These are phyloP conservation scores for Heliothis subflexa DNA, from an alignment of 1,140 invertebrate genomes.

Conservation along the genomic window DNA sequence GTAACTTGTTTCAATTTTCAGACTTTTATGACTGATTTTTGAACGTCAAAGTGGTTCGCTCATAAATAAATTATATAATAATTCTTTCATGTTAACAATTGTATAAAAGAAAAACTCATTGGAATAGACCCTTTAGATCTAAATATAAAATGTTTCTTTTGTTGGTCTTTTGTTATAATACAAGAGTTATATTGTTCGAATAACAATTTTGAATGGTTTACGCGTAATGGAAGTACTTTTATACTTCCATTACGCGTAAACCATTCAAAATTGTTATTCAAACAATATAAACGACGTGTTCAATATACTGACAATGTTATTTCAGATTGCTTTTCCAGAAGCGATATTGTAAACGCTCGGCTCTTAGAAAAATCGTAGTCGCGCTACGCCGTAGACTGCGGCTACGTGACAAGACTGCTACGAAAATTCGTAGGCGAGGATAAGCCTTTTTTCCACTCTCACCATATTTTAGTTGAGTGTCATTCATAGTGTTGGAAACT, in stretches of 20 bases:
- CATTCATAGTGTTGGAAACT: not conserved
- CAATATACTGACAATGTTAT: conserved; percentile 5
- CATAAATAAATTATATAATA: too few species aligned
- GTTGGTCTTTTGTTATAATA: too few species aligned
- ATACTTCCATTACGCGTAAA: not conserved
- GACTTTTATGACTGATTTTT: too few species aligned
- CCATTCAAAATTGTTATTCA: not conserved
- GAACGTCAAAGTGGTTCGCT: too few species aligned
- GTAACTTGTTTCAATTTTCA: too few species aligned
- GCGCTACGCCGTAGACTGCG: conserved; percentile 12
- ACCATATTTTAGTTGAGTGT: conserved; percentile 4
- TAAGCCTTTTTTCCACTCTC: not conserved
- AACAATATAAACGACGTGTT: not conserved
- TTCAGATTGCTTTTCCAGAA: conserved; percentile 10
- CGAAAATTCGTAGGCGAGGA: conserved; percentile 17
- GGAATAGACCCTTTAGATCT: too few species aligned
- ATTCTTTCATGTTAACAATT: too few species aligned
- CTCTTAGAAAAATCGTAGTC: conserved; percentile 3
- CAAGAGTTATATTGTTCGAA: not conserved
- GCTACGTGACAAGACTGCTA: conserved; percentile 29
- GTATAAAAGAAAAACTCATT: too few species aligned
- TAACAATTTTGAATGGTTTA: not conserved
- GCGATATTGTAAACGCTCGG: not conserved
- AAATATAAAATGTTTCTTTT: not conserved
- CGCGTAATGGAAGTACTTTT: not conserved